Conservation (phyloP, 2,888 invertebrate species). For the Ormyrus labotus region DNA sequence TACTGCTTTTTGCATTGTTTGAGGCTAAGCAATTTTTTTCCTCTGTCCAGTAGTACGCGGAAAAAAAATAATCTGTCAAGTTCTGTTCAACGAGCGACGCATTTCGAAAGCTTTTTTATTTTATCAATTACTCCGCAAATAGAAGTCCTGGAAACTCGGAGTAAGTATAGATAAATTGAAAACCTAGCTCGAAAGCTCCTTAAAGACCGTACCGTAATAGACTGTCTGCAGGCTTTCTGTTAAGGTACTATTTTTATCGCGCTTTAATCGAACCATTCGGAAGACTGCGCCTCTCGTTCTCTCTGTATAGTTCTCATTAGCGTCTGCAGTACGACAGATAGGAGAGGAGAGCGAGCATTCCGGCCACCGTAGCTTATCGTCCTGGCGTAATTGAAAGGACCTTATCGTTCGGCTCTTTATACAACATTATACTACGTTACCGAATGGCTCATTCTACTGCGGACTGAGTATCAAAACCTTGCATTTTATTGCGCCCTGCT, state of each 20-base stretch:
- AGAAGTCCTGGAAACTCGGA: no score
- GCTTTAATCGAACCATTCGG: slow-evolving; percentile 10
- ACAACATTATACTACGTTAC: slow-evolving; percentile 29
- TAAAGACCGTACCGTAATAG: background rate
- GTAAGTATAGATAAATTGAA: background rate
- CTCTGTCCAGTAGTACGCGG: no score
- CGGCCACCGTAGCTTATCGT: slow-evolving; percentile 25
- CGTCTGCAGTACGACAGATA: slow-evolving; percentile 12
- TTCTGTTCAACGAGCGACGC: no score
- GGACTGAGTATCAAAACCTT: background rate
- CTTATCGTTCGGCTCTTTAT: slow-evolving; percentile 30
- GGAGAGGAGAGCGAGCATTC: slow-evolving; percentile 2
- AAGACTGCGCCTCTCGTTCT: background rate
- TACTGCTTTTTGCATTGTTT: no score
- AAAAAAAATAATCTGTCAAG: no score
- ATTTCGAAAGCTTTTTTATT: background rate
- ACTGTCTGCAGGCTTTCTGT: background rate
- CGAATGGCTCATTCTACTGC: slow-evolving; percentile 21
- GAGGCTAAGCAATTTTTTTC: no score
- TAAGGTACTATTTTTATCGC: slow-evolving; percentile 15
- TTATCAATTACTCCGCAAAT: no score
- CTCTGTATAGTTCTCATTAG: slow-evolving; percentile 33
- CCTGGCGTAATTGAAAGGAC: slow-evolving; percentile 39
- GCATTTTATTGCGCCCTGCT: background rate
- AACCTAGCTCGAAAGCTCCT: background rate